phyloP scores from a whole-genome alignment of 2,113 vertebrate species.

The Erythrocercus mccallii region DNA sequence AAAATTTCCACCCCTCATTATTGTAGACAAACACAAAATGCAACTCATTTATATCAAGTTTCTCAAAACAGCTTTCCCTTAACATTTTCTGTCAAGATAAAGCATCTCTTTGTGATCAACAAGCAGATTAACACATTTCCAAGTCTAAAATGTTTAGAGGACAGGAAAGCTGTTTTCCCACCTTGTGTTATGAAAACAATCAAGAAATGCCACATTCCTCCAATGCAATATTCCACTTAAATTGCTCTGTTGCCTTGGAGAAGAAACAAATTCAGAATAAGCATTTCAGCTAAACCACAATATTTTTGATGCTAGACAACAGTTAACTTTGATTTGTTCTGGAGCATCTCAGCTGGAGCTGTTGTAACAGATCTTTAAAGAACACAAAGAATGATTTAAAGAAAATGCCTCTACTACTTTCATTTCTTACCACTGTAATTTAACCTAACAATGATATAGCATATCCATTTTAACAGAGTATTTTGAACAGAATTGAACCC shows the following conservation, averaged over 20 bases:
- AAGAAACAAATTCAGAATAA: not conserved
- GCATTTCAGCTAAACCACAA: not conserved
- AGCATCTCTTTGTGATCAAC: not conserved
- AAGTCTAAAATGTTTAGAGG: not conserved
- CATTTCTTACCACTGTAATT: not conserved
- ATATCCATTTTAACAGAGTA: not conserved
- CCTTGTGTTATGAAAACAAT: not conserved
- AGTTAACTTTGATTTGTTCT: not conserved
- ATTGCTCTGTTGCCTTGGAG: not conserved
- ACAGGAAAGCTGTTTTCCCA: not conserved
- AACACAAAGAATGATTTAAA: not conserved
- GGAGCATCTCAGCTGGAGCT: not conserved
- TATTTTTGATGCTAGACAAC: not conserved
- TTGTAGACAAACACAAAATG: not conserved
- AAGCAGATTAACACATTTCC: not conserved
- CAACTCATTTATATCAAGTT: not conserved
- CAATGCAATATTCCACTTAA: not conserved
- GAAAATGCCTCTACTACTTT: not conserved
- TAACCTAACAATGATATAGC: not conserved
- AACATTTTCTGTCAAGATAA: not conserved
- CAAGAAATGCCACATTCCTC: not conserved
- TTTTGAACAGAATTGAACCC: not conserved
- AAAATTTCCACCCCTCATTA: not conserved
- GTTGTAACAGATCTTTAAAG: not conserved
- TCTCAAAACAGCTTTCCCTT: not conserved